Base-by-base conservation (phyloP, 2,797 vertebrate species). In the Lagocephalus sceleratus region DNA sequence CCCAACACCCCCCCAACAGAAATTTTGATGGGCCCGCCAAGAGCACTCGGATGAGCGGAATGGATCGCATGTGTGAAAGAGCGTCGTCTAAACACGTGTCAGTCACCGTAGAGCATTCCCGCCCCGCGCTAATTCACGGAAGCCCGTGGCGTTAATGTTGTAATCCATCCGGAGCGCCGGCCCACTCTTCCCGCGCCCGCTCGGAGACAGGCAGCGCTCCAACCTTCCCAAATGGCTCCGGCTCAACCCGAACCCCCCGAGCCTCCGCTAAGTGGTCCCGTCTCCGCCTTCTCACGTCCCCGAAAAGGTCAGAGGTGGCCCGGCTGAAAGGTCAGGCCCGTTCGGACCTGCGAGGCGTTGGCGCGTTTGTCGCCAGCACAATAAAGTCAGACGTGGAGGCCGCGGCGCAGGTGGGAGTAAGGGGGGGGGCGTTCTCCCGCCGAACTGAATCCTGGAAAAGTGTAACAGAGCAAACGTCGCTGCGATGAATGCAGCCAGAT, bases 181-280 rank as follows among this genome's bases (percentile, higher is more conserved):
- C 71, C 73, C 62, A 51, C 78, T 82, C 78, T 82, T 78, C 66
- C 81, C 76, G 71, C 12, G 17, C 44, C 78, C 72, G 87, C 83
- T 72, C 71, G 70, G 87, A 85, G 70, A 89, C 86, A 89, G 87
- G 87, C 87, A 78, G 57, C 10, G 29, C 51, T 82, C 87, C 87
- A 89, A 63, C 44, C 57, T 77, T 84, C 82, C 71, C 65, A 78
- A 87, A 85, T 73, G 81, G 73, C 70, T 79, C 77, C 52, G 17
- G 42, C 59, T 75, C 68, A 54, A 44, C 19, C 26, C 70, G 69
- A 85, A 79, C 82, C 53, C 82, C 53, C 78, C 69, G 69, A 82
- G 6, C 51, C 54, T 63, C 68, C 46, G 68, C 65, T 73, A 68
- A 71, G 68, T 70, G 66, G 40, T 10, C 17, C 40, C 17, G 10